phyloP scores from a whole-genome alignment of 2,113 vertebrate genomes.

The Engraulis encrasicolus region DNA sequence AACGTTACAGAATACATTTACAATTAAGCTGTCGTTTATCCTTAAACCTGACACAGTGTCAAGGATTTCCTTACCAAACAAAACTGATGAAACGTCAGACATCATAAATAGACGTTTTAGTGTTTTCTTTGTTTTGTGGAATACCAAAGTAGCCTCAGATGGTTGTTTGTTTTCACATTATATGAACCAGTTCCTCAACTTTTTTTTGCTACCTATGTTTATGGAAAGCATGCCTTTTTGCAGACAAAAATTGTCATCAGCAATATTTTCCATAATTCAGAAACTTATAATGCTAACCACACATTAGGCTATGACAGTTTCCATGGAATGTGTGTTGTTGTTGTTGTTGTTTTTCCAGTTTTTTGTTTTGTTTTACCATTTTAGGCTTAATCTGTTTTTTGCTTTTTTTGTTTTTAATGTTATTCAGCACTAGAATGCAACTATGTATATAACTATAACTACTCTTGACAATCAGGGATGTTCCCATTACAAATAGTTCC shows the following conservation, averaged over 20 bases:
- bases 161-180: conserved; percentile 7
- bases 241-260: background rate
- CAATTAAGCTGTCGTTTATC: conserved; percentile 15
- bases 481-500: background rate
- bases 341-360: too few relatives aligned
- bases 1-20: background rate
- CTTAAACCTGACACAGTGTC: conserved; percentile 13
- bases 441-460: background rate
- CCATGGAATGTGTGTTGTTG: too few relatives aligned
- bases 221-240: background rate
- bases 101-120: background rate
- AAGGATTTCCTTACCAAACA: background rate
- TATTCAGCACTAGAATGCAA: background rate
- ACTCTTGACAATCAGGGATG: background rate
- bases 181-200: background rate
- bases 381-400: background rate
- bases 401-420: background rate
- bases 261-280: background rate
- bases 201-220: background rate
- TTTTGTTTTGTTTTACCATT: background rate
- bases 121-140: background rate
- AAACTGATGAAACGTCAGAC: background rate
- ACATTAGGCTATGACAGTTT: background rate
- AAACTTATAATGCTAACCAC: background rate
- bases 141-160: background rate